These are phyloP conservation scores for Hexactinellida sp. DNA, from an alignment of 37 sponge, comb jelly and placozoan genomes.

Conservation along the genomic window DNA sequence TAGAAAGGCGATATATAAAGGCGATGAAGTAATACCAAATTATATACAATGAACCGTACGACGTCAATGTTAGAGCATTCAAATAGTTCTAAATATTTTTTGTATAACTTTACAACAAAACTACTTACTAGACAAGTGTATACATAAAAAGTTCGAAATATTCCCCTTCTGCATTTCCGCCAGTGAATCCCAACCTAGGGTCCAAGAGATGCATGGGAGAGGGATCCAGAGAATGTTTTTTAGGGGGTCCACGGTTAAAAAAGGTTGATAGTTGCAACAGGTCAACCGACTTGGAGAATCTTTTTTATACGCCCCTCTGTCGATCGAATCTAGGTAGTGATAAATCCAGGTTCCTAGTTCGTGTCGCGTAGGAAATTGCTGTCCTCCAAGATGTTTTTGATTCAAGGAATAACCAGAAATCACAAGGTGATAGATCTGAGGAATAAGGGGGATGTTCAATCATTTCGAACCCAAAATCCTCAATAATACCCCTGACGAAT, in stretches of 20 bases:
- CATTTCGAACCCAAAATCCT: background rate
- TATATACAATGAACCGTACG: too few species aligned
- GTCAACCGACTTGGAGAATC: background rate
- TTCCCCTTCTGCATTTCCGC: background rate
- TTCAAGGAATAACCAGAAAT: background rate
- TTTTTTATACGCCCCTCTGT: background rate
- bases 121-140: background rate
- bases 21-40: too few species aligned
- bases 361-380: background rate
- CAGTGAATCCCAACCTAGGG: too few species aligned
- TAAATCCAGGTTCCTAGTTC: background rate
- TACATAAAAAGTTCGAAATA: background rate
- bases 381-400: background rate
- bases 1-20: too few species aligned
- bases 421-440: constrained; percentile 4
- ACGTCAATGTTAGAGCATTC: background rate
- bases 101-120: background rate
- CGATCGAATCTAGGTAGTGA: background rate
- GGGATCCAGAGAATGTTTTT: too few species aligned
- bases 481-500: background rate
- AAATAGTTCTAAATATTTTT: background rate
- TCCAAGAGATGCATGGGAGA: too few species aligned
- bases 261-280: background rate
- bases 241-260: too few species aligned
- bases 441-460: constrained; percentile 5